Conservation (phyloP, 1,140 invertebrate species). For the Euwallacea similis region DNA sequence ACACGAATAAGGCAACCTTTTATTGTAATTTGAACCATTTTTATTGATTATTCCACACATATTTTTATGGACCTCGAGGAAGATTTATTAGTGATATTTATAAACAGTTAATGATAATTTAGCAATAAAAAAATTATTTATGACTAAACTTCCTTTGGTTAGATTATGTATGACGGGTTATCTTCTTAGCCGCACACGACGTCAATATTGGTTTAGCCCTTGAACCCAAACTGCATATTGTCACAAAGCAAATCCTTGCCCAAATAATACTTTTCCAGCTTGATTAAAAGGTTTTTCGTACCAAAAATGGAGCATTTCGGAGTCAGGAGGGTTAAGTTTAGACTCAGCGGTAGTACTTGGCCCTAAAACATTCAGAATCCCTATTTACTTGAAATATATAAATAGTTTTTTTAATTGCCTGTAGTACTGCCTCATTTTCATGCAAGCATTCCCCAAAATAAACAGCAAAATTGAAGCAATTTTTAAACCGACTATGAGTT, state of each 20-base stretch:
- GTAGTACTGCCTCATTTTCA: constrained; percentile 48
- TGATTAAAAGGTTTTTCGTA: constrained; percentile 40
- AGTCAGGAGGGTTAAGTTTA: constrained; percentile 42
- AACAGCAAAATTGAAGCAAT: too few species aligned
- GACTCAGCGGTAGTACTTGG: constrained; percentile 49
- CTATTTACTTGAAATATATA: not conserved
- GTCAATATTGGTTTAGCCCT: constrained; percentile 5
- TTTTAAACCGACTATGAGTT: too few species aligned
- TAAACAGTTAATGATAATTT: too few species aligned
- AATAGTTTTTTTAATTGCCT: constrained; percentile 20
- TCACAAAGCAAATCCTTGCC: constrained; percentile 40
- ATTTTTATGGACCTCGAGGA: too few species aligned
- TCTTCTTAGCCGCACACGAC: not conserved
- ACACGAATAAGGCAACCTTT: too few species aligned
- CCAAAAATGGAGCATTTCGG: constrained; percentile 34
- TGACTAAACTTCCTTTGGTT: too few species aligned
- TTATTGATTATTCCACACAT: too few species aligned
- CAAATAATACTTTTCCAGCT: constrained; percentile 47
- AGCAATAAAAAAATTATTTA: too few species aligned
- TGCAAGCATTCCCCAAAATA: constrained; percentile 67
- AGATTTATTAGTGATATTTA: too few species aligned
- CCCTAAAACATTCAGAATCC: constrained; percentile 36
- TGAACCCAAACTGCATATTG: constrained; percentile 18
- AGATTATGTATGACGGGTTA: too few species aligned
- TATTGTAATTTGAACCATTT: too few species aligned